phyloP scores from a whole-genome alignment of 1,140 invertebrate genomes.

The Drosophila quadrilineata region DNA sequence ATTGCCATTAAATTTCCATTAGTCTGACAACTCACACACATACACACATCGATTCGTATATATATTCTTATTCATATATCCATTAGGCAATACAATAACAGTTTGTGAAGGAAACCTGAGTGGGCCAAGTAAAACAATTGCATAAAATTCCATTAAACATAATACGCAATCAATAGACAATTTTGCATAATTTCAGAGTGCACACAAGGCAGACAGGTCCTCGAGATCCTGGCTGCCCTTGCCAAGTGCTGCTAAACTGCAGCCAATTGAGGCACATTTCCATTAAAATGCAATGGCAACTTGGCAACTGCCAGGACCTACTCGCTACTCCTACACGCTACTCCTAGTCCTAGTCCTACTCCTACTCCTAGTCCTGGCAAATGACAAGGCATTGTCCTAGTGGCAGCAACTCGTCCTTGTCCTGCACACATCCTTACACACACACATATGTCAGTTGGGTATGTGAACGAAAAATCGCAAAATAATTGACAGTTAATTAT shows the following conservation, averaged over 20 bases:
- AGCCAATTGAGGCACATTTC: constrained; percentile 52
- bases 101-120: background rate
- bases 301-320: constrained; percentile 10
- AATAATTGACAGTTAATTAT: constrained; percentile 77
- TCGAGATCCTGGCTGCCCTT: constrained; percentile 6
- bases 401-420: constrained; percentile 7
- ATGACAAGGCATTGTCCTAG: constrained; percentile 49
- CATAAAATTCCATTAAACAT: constrained; percentile 65
- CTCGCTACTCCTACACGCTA: too few relatives aligned
- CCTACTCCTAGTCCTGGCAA: too few relatives aligned
- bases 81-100: constrained; percentile 28
- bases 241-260: constrained; percentile 56
- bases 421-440: background rate
- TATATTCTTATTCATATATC: constrained; percentile 39
- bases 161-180: constrained; percentile 64
- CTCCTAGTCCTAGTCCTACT: too few relatives aligned
- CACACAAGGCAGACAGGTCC: constrained; percentile 17
- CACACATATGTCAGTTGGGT: constrained; percentile 10
- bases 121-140: constrained; percentile 50
- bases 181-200: constrained; percentile 59
- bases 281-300: constrained; percentile 55
- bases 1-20: constrained; percentile 58
- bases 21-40: constrained; percentile 36
- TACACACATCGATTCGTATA: too few relatives aligned
- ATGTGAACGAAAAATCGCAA: constrained; percentile 56